Conservation (phyloP, 2,113 vertebrate species). For the Clupea harengus region DNA sequence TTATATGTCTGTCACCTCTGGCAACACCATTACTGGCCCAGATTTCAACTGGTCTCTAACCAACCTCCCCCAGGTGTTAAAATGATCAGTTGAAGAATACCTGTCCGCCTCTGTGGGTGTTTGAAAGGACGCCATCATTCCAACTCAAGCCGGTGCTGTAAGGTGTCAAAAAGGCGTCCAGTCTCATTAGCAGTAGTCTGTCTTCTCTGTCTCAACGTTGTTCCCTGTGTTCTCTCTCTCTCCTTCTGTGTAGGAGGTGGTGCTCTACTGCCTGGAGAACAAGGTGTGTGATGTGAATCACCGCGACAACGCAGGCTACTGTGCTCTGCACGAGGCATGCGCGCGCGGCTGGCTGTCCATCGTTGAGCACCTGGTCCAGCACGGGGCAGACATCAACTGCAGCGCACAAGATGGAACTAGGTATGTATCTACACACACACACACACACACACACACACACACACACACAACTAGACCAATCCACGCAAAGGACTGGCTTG, state of each 20-base stretch:
- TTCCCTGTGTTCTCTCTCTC: conserved; percentile 10
- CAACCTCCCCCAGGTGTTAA: too few relatives aligned
- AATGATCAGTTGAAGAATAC: too few relatives aligned
- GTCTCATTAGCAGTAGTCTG: neutral
- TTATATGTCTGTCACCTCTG: neutral
- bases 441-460: neutral
- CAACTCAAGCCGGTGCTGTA: neutral
- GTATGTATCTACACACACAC: conserved; percentile 59
- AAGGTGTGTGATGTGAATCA: conserved; percentile 92
- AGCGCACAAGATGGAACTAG: conserved; percentile 94
- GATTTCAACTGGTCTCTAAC: too few relatives aligned
- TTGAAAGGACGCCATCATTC: neutral
- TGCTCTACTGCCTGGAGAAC: conserved; percentile 89
- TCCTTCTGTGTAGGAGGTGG: conserved; percentile 83
- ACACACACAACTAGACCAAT: neutral
- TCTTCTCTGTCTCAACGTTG: neutral
- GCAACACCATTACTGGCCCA: neutral
- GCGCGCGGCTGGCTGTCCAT: conserved; percentile 90
- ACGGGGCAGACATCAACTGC: conserved; percentile 93
- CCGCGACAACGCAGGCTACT: conserved; percentile 90
- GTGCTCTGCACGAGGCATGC: conserved; percentile 90
- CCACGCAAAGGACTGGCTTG: neutral
- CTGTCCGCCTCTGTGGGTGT: neutral
- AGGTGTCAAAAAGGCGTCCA: neutral
- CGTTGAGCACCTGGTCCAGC: conserved; percentile 85